Evolutionary conservation across 2,797 vertebrate genomes (phyloP).

Genomic region (Brachymystax lenok): DNA sequence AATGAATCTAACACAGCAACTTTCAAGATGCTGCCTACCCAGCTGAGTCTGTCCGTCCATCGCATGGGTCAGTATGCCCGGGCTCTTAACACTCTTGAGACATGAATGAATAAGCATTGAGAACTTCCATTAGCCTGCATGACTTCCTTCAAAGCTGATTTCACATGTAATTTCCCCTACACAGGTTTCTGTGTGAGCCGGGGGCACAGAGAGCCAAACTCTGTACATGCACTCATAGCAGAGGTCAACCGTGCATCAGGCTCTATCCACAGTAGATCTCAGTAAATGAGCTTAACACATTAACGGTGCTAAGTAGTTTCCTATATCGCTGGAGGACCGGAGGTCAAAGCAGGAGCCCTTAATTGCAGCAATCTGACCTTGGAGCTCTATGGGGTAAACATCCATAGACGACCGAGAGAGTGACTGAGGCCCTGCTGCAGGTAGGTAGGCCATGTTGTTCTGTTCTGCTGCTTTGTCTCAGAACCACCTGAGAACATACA

Average conservation of each 20-base stretch:
- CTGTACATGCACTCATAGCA: neutral
- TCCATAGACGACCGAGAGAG: neutral
- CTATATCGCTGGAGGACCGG: slow-evolving; percentile 1
- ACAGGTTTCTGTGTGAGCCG: slow-evolving; percentile 11
- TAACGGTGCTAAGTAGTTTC: neutral
- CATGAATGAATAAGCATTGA: slow-evolving; percentile 2
- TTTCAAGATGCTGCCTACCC: neutral
- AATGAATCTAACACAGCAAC: slow-evolving; percentile 1
- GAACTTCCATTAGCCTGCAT: slow-evolving; percentile 13
- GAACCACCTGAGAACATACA: neutral
- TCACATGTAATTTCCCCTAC: slow-evolving; percentile 13
- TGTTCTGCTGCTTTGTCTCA: neutral
- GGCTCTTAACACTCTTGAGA: slow-evolving; percentile 5
- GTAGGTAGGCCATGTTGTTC: neutral
- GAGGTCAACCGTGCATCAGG: neutral
- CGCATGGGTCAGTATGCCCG: neutral
- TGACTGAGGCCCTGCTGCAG: neutral
- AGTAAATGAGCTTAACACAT: neutral
- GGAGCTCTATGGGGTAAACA: neutral
- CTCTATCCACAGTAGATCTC: neutral
- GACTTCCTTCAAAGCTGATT: slow-evolving; percentile 2
- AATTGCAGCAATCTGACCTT: neutral
- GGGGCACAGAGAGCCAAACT: neutral
- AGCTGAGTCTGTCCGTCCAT: neutral
- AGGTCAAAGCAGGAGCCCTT: neutral